Conservation (phyloP, 1,140 invertebrate genomes). For the Habropoda laboriosa region DNA sequence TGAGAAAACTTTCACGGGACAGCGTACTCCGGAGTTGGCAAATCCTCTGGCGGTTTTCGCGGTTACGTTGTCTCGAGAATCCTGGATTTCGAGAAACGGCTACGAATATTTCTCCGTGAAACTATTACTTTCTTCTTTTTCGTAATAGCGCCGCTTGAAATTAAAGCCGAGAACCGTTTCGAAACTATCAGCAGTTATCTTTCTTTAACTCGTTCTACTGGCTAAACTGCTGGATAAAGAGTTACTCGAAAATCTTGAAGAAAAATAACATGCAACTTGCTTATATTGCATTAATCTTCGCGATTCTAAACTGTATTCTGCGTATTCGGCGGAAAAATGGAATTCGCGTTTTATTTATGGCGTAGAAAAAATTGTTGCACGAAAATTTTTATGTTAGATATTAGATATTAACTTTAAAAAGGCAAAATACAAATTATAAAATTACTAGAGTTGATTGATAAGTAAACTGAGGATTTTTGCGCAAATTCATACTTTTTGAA, state of each 20-base stretch:
- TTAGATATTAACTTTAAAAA: too few species aligned
- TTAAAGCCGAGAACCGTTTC: neutral
- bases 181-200: neutral
- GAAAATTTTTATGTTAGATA: too few species aligned
- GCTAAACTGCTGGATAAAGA: neutral
- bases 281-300: neutral
- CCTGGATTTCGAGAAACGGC: slow-evolving; percentile 7
- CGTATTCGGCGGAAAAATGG: too few species aligned
- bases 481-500: too few species aligned
- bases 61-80: slow-evolving; percentile 27
- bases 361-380: too few species aligned
- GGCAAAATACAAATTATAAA: too few species aligned
- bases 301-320: too few species aligned
- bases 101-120: neutral
- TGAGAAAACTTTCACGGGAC: slow-evolving; percentile 44
- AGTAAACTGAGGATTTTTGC: too few species aligned
- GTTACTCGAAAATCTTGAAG: neutral
- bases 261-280: neutral
- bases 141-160: neutral
- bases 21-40: slow-evolving; percentile 10
- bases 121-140: slow-evolving; percentile 14
- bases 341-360: too few species aligned
- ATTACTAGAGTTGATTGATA: too few species aligned
- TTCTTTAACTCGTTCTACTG: neutral
- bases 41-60: slow-evolving; percentile 40